Evolutionary conservation across 2,797 vertebrate species (phyloP), one percentile per base, ranked within the genome.

Genomic region (Protonibea diacanthus): DNA sequence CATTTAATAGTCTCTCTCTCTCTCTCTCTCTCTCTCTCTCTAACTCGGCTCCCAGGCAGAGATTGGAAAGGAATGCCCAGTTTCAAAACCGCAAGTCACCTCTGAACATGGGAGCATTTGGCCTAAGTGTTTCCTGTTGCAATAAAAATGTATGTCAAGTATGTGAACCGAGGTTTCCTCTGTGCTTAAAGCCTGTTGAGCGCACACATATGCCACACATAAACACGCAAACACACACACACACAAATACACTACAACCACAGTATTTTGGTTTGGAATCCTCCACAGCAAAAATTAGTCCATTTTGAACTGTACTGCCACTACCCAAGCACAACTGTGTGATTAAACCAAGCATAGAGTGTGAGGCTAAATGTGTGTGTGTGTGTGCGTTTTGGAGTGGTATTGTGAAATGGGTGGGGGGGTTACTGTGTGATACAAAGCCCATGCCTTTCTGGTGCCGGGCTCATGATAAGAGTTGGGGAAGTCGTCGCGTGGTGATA

Each of bases 51-150:
- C 86, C 78, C 88, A 90, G 88, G 85, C 90, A 69, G 80, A 79
- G 88, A 90, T 90, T 77, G 82, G 88, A 86, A 89, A 91, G 90
- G 91, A 93, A 91, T 88, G 92, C 88, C 89, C 88, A 85, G 83
- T 87, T 87, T 85, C 8, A 76, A 91, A 92, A 91, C 90, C 85
- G 44, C 92, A 94, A 93, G 92, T 92, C 91, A 93, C 91, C 91
- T 92, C 90, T 73, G 89, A 91, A 93, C 93, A 92, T 92, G 90
- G 89, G 81, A 91, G 89, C 88, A 85, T 90, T 92, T 91, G 84
- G 85, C 88, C 90, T 92, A 94, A 95, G 92, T 91, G 86, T 83
- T 94, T 94, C 91, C 93, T 94, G 90, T 94, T 93, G 88, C 92
- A 92, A 94, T 93, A 93, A 94, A 94, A 92, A 90, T 83, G 88